These are phyloP conservation scores for Sebastes cheni DNA, from an alignment of 2,797 vertebrate species.

Conservation along the genomic window DNA sequence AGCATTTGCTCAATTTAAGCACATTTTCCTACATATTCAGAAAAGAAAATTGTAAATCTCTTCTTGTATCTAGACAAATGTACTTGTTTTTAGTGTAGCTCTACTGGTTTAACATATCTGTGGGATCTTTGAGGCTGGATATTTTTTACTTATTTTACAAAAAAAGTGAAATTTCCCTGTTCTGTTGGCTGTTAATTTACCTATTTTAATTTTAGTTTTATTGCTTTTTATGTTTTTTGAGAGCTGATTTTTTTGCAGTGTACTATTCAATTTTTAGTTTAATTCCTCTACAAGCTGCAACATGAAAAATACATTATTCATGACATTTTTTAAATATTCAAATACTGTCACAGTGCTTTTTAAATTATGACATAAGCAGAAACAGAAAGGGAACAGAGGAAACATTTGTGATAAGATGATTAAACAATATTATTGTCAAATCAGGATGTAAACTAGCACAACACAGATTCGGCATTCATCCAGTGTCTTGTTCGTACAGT, in stretches of 20 bases:
- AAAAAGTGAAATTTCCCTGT: too few relatives aligned
- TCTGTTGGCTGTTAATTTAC: too few relatives aligned
- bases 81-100: too few relatives aligned
- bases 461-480: background rate
- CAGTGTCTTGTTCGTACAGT: background rate
- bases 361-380: background rate
- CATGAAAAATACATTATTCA: background rate
- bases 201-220: too few relatives aligned
- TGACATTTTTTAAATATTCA: background rate
- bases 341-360: background rate
- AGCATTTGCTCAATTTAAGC: too few relatives aligned
- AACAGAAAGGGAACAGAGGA: background rate
- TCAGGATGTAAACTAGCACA: background rate
- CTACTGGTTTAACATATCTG: too few relatives aligned
- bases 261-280: background rate
- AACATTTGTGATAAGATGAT: background rate
- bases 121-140: too few relatives aligned
- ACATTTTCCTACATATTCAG: too few relatives aligned
- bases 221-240: too few relatives aligned
- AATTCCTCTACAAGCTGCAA: background rate
- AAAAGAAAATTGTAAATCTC: too few relatives aligned
- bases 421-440: background rate
- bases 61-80: too few relatives aligned
- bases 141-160: too few relatives aligned
- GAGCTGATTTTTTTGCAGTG: background rate